phyloP scores from a whole-genome alignment of 1,140 invertebrate genomes.

The Bombus turneri region DNA sequence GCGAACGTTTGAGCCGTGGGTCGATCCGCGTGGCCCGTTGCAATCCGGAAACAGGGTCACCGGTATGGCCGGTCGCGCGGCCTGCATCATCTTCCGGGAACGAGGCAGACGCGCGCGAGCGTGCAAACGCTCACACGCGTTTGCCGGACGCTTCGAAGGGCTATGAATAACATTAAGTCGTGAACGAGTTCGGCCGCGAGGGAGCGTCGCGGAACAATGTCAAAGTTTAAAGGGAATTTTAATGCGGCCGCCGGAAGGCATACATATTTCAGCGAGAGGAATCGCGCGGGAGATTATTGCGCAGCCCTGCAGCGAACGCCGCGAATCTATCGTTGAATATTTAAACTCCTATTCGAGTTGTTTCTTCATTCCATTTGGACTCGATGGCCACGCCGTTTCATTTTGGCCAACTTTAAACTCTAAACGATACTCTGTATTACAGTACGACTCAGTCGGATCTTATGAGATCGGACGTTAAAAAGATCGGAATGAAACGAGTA shows the following conservation, averaged over 20 bases:
- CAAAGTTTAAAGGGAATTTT: slow-evolving; percentile 53
- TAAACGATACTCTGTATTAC: background rate
- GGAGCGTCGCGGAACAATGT: slow-evolving; percentile 48
- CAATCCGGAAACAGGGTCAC: slow-evolving; percentile 27
- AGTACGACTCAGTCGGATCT: background rate
- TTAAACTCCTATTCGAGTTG: slow-evolving; percentile 44
- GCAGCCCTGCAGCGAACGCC: background rate
- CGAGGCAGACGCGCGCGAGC: background rate
- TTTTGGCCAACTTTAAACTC: background rate
- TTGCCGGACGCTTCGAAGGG: slow-evolving; percentile 23
- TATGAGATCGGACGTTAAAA: no score
- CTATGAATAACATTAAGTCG: slow-evolving; percentile 54
- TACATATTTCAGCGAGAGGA: slow-evolving; percentile 49
- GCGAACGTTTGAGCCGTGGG: background rate
- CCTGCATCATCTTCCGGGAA: slow-evolving; percentile 20
- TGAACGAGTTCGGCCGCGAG: slow-evolving; percentile 24
- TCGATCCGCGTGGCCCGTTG: slow-evolving; percentile 4
- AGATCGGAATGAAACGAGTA: no score
- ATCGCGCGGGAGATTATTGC: slow-evolving; percentile 48
- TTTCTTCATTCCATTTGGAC: slow-evolving; percentile 36
- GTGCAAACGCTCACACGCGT: background rate
- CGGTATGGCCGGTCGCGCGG: background rate
- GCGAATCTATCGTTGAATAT: slow-evolving; percentile 54
- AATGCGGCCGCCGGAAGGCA: slow-evolving; percentile 53
- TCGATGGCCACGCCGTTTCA: background rate